Percentiles rank a stretch among this genome's conserved stretches.
Conservation (phyloP, 2,888 invertebrate species). For the Campaea margaritaria region DNA sequence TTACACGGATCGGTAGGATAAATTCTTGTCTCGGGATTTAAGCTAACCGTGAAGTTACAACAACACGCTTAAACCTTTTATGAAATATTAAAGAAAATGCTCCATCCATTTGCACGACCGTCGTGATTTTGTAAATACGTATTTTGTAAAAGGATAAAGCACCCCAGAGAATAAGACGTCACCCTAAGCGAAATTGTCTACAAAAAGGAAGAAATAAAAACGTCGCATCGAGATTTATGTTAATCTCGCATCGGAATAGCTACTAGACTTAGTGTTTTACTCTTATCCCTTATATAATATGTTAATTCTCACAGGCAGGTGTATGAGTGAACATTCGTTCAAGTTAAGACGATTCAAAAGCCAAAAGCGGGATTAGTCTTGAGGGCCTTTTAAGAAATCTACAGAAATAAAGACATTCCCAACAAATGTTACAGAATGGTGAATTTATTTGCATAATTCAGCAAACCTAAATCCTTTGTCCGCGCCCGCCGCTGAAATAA, state of each 20-base stretch:
- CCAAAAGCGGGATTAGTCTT: slow-evolving; percentile 73
- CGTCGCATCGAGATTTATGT: slow-evolving; percentile 49
- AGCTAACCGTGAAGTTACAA: slow-evolving; percentile 32
- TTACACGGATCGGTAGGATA: slow-evolving; percentile 36
- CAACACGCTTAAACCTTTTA: slow-evolving; percentile 33
- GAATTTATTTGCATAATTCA: slow-evolving; percentile 85
- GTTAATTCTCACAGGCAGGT: slow-evolving; percentile 56
- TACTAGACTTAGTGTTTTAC: slow-evolving; percentile 48
- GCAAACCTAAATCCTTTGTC: slow-evolving; percentile 83
- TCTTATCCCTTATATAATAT: slow-evolving; percentile 51
- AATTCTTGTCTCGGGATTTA: slow-evolving; percentile 38
- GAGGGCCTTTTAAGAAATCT: slow-evolving; percentile 79
- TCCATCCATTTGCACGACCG: slow-evolving; percentile 24
- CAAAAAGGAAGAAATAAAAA: slow-evolving; percentile 50
- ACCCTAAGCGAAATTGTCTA: slow-evolving; percentile 46
- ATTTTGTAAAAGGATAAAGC: slow-evolving; percentile 37
- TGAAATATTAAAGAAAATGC: slow-evolving; percentile 28
- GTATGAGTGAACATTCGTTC: slow-evolving; percentile 59
- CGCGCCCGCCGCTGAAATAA: slow-evolving; percentile 78
- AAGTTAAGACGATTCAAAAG: slow-evolving; percentile 69
- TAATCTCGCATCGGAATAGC: slow-evolving; percentile 48
- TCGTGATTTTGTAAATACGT: slow-evolving; percentile 31
- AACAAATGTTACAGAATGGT: slow-evolving; percentile 85
- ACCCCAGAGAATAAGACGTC: slow-evolving; percentile 36
- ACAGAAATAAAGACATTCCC: slow-evolving; percentile 82